Conservation (phyloP, 2,113 vertebrate genomes). For the Sylvia atricapilla region DNA sequence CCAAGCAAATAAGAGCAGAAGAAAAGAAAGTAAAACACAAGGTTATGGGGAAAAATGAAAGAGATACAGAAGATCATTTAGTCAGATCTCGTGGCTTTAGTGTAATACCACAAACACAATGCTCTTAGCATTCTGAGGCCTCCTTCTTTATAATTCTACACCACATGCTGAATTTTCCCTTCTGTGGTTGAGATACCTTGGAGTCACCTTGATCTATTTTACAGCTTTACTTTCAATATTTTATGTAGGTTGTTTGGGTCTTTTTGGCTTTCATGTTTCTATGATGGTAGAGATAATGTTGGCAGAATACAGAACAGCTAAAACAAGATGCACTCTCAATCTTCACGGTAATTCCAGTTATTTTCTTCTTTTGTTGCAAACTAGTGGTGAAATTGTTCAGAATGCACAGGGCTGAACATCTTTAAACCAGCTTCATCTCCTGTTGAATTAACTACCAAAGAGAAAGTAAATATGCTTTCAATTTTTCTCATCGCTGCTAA, state of each 20-base stretch:
- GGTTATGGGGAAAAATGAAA: neutral
- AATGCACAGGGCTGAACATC: neutral
- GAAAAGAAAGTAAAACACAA: neutral
- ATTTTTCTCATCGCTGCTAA: neutral
- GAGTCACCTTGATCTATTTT: neutral
- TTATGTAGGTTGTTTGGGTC: neutral
- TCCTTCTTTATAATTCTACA: neutral
- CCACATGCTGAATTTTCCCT: neutral
- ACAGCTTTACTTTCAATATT: neutral
- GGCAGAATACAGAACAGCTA: neutral
- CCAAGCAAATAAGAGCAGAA: neutral
- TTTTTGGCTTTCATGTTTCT: neutral
- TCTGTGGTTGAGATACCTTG: neutral
- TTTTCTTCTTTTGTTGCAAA: neutral
- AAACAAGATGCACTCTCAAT: neutral
- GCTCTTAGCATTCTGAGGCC: neutral
- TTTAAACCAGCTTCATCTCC: neutral
- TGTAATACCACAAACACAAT: neutral
- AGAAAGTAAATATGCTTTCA: conserved; percentile 18
- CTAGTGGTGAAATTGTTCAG: neutral
- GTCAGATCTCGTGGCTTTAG: neutral
- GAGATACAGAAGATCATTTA: neutral
- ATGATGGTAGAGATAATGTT: neutral
- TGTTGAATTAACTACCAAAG: neutral
- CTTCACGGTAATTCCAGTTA: neutral